Percentiles rank a stretch among this genome's conserved stretches.
Conservation (phyloP, 2,797 vertebrate species). For the Ataeniobius toweri region DNA sequence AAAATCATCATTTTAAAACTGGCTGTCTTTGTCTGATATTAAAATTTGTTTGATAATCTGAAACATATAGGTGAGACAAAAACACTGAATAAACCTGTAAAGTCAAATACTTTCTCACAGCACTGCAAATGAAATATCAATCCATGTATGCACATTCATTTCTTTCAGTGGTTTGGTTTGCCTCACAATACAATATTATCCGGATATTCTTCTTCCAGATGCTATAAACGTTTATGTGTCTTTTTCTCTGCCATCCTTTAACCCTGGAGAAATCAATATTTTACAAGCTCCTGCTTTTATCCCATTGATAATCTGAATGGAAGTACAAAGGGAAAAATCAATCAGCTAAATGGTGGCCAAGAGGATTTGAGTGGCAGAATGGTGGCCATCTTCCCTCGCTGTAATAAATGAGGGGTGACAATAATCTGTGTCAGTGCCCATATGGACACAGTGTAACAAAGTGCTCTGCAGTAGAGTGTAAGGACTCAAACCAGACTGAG, state of each 20-base stretch:
- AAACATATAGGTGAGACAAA: neutral
- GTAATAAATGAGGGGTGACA: conserved; percentile 74
- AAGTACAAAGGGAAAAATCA: conserved; percentile 62
- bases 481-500: conserved; percentile 58
- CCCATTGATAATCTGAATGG: conserved; percentile 67
- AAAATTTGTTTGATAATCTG: neutral
- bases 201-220: conserved; percentile 56
- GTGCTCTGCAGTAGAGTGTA: conserved; percentile 33
- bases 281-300: conserved; percentile 66
- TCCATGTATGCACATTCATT: conserved; percentile 31
- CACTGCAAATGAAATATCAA: conserved; percentile 23
- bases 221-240: conserved; percentile 63
- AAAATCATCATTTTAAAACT: neutral
- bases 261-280: conserved; percentile 64
- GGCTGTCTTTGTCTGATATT: neutral
- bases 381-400: conserved; percentile 57
- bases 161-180: conserved; percentile 40
- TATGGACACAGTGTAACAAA: conserved; percentile 69
- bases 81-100: neutral
- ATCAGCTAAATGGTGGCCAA: conserved; percentile 78
- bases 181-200: conserved; percentile 47
- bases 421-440: conserved; percentile 70
- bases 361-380: conserved; percentile 72
- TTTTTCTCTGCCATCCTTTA: conserved; percentile 42
- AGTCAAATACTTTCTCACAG: conserved; percentile 35